Conservation (phyloP, 2,888 invertebrate genomes). For the Chaetogeoica ovagalla region DNA sequence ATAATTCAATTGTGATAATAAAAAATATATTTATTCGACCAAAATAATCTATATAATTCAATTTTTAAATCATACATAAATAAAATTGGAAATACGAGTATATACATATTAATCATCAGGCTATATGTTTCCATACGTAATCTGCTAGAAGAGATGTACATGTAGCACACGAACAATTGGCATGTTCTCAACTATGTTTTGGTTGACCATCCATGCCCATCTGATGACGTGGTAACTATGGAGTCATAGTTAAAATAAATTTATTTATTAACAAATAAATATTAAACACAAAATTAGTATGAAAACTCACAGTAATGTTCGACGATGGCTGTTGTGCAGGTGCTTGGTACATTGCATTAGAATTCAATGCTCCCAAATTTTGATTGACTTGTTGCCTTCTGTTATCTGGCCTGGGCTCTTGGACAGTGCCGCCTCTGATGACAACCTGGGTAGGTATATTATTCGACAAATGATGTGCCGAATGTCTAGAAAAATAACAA, state of each 20-base stretch:
- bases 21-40: not conserved
- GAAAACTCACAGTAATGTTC: conserved; percentile 24
- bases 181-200: conserved; percentile 44
- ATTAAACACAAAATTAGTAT: not conserved
- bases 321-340: conserved; percentile 18
- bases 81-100: not conserved
- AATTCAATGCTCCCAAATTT: conserved; percentile 10
- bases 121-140: conserved; percentile 36
- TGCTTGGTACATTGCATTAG: conserved; percentile 23
- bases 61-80: not conserved
- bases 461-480: conserved; percentile 26
- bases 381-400: conserved; percentile 46
- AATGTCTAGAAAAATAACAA: conserved; percentile 15
- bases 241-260: not conserved
- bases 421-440: conserved; percentile 22
- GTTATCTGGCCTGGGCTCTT: conserved; percentile 21
- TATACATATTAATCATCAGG: not conserved
- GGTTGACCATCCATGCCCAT: conserved; percentile 37
- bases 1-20: not conserved
- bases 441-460: conserved; percentile 38
- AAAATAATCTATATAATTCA: not conserved
- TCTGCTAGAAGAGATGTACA: conserved; percentile 31
- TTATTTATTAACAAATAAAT: not conserved
- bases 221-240: conserved; percentile 39
- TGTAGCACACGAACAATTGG: not conserved